Evolutionary conservation across 1,140 invertebrate genomes (phyloP), one percentile per base, ranked within the genome.

Genomic region (Venturia canescens): DNA sequence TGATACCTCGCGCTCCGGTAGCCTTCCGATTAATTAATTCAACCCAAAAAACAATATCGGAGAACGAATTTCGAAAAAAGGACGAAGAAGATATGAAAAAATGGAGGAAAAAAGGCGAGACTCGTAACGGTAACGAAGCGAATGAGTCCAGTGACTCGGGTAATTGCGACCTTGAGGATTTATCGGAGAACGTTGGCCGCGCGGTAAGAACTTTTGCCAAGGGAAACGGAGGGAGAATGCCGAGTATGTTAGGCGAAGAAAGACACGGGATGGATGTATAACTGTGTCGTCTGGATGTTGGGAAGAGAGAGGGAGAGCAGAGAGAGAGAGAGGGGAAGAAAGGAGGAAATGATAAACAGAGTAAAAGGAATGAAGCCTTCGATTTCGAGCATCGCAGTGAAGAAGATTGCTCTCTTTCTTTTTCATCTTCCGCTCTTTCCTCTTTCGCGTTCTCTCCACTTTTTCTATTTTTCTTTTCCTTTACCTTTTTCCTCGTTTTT

Each of bases 141-240:
- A 66, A 66, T 66, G 60, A 66, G 60, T 66, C 53, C 53, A 57
- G 53, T 57, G 53, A 66, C 21, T 66, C 60, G 60, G 60, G 60
- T 66, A 66, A 66, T 66, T 66, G 11, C 60, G 60, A 66, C 60
- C 60, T 66, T 66, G 60, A 66, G 60, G 13, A 66, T 66, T 66
- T 66, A 66, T 66, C 60, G 60, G 60, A 26, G 60, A 66, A 66
- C 60, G 60, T 66, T 27, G 23, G 23, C 21, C 60, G 60, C 60
- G 60, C 60, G 60, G 60, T 66, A 66, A 66, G 21, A 66, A 66
- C 60, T 66, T 66, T 66, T 66, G 60, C 60, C 3, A 66, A 44
- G 38, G 38, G 38, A 11, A 44, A 44, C 38, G 38, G 60, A 66
- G 60, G 60, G 60, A 26, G 60, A 1, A 23, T 57, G 60, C 23